Evolutionary conservation across 2,113 vertebrate genomes (phyloP).

Genomic region (Neolamprologus falcicula): DNA sequence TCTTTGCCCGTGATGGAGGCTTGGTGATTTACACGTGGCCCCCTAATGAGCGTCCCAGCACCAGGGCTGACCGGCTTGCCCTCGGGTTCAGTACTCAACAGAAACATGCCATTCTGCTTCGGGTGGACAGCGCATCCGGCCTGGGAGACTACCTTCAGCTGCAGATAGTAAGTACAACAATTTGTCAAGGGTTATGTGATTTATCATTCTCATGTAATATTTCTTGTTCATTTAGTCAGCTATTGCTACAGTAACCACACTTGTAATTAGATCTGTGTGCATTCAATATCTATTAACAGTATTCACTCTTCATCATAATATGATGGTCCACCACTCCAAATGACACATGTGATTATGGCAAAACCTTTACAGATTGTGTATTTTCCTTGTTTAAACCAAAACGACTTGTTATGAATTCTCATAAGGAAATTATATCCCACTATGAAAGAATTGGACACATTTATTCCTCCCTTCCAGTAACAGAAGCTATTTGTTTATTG

Average conservation of each 20-base stretch:
- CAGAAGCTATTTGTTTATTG: not conserved
- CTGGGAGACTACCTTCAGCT: conserved; percentile 97
- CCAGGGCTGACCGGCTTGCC: conserved; percentile 92
- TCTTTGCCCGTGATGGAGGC: conserved; percentile 96
- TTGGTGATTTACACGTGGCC: conserved; percentile 97
- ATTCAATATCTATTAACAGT: not conserved
- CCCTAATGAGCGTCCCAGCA: conserved; percentile 97
- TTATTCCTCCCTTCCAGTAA: not conserved
- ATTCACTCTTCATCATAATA: not conserved
- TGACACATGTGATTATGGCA: not conserved
- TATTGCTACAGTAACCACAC: not conserved
- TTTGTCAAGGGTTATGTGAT: not conserved
- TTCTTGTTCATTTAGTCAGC: not conserved
- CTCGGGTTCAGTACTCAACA: conserved; percentile 97
- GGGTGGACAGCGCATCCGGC: conserved; percentile 95
- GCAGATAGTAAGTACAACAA: conserved; percentile 86
- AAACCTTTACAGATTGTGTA: not conserved
- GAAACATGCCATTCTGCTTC: conserved; percentile 89
- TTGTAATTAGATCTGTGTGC: not conserved
- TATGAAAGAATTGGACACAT: not conserved
- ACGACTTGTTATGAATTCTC: not conserved
- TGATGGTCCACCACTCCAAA: not conserved
- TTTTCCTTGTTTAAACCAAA: not conserved
- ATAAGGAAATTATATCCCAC: not conserved
- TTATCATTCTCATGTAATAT: not conserved